These are phyloP conservation scores for Oryzias dopingdopingensis DNA, from an alignment of 2,797 vertebrate genomes.

Conservation along the genomic window DNA sequence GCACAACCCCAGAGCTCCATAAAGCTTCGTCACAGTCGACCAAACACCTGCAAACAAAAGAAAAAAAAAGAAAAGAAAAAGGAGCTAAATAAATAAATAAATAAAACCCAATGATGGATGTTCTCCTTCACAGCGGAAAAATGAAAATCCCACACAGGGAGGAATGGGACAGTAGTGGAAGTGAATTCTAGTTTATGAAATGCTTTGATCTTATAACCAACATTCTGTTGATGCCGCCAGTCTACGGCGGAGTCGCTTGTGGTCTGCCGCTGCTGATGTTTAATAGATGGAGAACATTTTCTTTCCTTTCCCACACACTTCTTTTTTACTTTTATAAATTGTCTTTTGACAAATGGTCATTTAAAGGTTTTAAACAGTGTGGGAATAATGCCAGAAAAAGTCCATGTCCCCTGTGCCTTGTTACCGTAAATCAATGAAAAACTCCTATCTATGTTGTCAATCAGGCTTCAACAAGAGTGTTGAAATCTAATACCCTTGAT, in stretches of 20 bases:
- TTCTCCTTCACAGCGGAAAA: conserved; percentile 19
- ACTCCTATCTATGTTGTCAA: conserved; percentile 16
- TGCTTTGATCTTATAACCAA: conserved; percentile 7
- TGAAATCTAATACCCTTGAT: conserved; percentile 1
- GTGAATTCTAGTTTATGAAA: conserved; percentile 18
- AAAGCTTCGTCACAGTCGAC: conserved; percentile 42
- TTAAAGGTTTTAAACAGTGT: conserved; percentile 12
- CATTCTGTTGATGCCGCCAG: conserved; percentile 11
- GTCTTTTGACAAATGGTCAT: background rate
- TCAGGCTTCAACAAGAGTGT: conserved; percentile 9
- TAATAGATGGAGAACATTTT: background rate
- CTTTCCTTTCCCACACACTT: background rate
- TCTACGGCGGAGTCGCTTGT: conserved; percentile 2
- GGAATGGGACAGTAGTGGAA: conserved; percentile 3
- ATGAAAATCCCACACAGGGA: conserved; percentile 13
- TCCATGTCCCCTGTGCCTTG: background rate
- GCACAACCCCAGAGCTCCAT: conserved; percentile 44
- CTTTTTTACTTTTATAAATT: conserved; percentile 4
- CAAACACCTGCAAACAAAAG: conserved; percentile 51
- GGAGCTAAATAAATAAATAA: conserved; percentile 6
- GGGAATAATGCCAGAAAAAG: conserved; percentile 6
- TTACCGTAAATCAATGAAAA: conserved; percentile 1
- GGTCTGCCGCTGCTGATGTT: conserved; percentile 1
- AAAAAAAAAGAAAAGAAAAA: conserved; percentile 2
- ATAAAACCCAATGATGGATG: conserved; percentile 47